phyloP scores from a whole-genome alignment of 1,140 invertebrate genomes.

The Mesaphorura yosii region DNA sequence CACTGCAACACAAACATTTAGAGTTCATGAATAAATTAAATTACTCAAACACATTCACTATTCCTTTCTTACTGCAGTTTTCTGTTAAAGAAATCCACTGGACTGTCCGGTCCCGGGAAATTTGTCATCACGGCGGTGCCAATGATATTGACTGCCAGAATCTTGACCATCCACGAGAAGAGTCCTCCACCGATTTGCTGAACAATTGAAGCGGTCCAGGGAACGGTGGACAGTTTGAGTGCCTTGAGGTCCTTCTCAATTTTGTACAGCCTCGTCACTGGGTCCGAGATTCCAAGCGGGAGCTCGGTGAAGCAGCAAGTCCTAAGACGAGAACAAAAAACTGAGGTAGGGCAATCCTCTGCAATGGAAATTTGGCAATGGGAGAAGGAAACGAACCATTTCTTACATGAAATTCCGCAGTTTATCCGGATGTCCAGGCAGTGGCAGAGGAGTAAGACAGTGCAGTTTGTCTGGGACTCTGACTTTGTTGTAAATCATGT shows the following conservation, averaged over 20 bases:
- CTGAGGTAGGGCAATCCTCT: background rate
- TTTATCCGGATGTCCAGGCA: constrained; percentile 18
- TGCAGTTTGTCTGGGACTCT: constrained; percentile 20
- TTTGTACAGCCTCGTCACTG: background rate
- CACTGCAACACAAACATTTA: no score
- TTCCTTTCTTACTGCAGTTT: no score
- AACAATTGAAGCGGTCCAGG: background rate
- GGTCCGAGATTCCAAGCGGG: constrained; percentile 12
- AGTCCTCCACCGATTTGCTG: constrained; percentile 7
- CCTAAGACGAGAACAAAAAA: background rate
- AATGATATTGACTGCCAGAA: background rate
- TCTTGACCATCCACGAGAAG: background rate
- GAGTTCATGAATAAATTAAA: no score
- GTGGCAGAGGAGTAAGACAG: constrained; percentile 11
- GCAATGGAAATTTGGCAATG: no score
- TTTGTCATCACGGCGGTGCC: constrained; percentile 6
- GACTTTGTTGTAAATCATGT: constrained; percentile 17
- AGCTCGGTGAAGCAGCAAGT: background rate
- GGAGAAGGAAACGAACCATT: no score
- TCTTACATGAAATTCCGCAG: constrained; percentile 23
- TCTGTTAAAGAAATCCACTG: no score
- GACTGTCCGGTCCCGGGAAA: no score
- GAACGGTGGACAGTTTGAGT: background rate
- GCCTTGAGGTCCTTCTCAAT: constrained; percentile 2
- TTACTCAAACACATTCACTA: no score